A percentile compares a stretch with the other conserved stretches of the same genome.
These are phyloP conservation scores for Callaeas wilsoni DNA, from an alignment of 2,113 vertebrate genomes.

Conservation along the genomic window DNA sequence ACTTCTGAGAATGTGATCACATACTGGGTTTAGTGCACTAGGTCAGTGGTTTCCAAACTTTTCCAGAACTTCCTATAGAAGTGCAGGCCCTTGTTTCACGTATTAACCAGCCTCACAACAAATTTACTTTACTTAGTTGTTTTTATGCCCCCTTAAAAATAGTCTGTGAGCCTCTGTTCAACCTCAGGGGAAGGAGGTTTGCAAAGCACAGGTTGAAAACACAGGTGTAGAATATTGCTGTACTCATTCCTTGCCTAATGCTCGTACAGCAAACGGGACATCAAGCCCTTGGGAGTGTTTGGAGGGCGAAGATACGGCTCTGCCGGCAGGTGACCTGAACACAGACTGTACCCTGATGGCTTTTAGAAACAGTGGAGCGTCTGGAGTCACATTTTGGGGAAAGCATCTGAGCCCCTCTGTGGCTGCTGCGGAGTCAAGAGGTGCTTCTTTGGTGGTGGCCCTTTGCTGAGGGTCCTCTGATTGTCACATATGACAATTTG, in stretches of 20 bases:
- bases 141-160: neutral
- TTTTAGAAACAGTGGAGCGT: fast-evolving
- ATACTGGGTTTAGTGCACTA: neutral
- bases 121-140: neutral
- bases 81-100: neutral
- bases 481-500: fast-evolving
- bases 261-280: neutral
- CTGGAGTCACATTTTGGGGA: neutral
- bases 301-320: neutral
- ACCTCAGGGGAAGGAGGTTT: neutral
- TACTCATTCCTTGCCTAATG: fast-evolving
- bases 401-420: neutral
- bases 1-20: neutral
- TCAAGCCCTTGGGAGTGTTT: neutral
- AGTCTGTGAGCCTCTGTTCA: neutral
- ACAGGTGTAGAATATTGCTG: neutral
- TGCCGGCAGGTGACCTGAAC: neutral
- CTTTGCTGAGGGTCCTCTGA: neutral
- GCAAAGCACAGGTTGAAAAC: neutral
- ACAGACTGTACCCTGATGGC: fast-evolving
- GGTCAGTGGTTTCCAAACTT: neutral
- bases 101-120: neutral
- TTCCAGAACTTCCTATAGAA: neutral
- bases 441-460: too few species aligned
- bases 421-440: too few species aligned